Percentiles rank a stretch among this genome's conserved stretches.
phyloP scores from a whole-genome alignment of 2,888 invertebrate species.

The Cerastis rubricosa region DNA sequence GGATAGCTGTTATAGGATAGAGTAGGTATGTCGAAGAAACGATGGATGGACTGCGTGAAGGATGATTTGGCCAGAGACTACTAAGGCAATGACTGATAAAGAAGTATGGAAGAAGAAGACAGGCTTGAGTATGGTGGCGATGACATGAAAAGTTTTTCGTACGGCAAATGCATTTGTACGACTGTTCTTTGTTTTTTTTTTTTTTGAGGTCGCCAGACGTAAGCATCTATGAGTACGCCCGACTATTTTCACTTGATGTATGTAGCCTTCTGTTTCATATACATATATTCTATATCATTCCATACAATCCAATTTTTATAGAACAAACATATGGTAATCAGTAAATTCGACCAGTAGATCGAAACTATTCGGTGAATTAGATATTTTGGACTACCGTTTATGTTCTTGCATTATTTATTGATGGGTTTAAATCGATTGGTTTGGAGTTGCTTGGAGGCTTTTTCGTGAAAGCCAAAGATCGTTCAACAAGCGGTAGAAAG shows the following conservation, averaged over 20 bases:
- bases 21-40: not conserved
- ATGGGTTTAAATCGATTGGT: slow-evolving; percentile 31
- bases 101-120: not conserved
- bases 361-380: slow-evolving; percentile 24
- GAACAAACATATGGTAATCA: slow-evolving; percentile 50
- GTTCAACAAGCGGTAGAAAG: not conserved
- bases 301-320: slow-evolving; percentile 44
- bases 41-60: not conserved
- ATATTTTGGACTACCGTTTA: slow-evolving; percentile 9
- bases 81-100: not conserved
- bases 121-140: not conserved
- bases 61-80: not conserved
- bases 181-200: not conserved
- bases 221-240: not conserved
- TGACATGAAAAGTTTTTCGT: not conserved
- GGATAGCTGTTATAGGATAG: not conserved
- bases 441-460: slow-evolving; percentile 17
- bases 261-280: slow-evolving; percentile 7
- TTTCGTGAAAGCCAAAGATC: slow-evolving; percentile 12
- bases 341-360: slow-evolving; percentile 16
- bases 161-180: not conserved
- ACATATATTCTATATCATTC: not conserved
- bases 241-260: not conserved
- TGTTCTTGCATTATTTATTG: slow-evolving; percentile 42
- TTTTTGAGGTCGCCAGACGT: not conserved